phyloP scores from a whole-genome alignment of 2,888 invertebrate genomes.

The Orthosia gothica region DNA sequence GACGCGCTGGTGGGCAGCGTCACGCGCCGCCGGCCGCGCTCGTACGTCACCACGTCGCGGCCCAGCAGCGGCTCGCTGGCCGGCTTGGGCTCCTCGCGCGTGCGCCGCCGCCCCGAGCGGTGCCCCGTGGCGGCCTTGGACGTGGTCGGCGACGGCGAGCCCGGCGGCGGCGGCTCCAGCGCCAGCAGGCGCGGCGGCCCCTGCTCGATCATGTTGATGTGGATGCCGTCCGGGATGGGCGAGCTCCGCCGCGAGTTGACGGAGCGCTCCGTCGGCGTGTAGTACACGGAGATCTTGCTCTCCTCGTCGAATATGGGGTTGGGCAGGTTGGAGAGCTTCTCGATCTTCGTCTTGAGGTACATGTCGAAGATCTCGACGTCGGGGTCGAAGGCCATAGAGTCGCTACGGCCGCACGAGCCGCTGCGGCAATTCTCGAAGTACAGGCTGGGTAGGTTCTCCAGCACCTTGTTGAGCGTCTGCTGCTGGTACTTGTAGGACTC shows the following conservation, averaged over 20 bases:
- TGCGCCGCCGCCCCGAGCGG: constrained; percentile 40
- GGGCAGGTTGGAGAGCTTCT: constrained; percentile 91
- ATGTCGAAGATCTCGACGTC: constrained; percentile 93
- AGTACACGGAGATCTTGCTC: constrained; percentile 95
- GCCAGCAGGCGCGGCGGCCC: constrained; percentile 84
- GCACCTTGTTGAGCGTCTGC: constrained; percentile 97
- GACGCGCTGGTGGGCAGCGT: constrained; percentile 84
- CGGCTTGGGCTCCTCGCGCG: constrained; percentile 78
- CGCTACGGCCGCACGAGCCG: constrained; percentile 95
- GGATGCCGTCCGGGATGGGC: constrained; percentile 92
- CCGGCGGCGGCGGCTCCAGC: constrained; percentile 74
- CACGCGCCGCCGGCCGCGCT: constrained; percentile 65
- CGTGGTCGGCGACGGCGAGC: constrained; percentile 72
- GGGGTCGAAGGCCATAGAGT: constrained; percentile 94
- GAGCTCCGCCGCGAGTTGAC: constrained; percentile 88
- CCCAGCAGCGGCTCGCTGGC: constrained; percentile 88
- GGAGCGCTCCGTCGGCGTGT: constrained; percentile 95
- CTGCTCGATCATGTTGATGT: constrained; percentile 93
- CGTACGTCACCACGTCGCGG: constrained; percentile 72
- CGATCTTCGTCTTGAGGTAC: constrained; percentile 93
- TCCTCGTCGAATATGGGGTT: constrained; percentile 91
- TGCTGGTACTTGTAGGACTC: constrained; percentile 99
- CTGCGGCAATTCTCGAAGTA: constrained; percentile 98
- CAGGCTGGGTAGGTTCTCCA: constrained; percentile 97
- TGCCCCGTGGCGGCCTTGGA: constrained; percentile 63